Percentiles rank a stretch among this genome's conserved stretches.
Evolutionary conservation across 2,113 vertebrate species (phyloP).

Genomic region (Thalassarche chlororhynchos): DNA sequence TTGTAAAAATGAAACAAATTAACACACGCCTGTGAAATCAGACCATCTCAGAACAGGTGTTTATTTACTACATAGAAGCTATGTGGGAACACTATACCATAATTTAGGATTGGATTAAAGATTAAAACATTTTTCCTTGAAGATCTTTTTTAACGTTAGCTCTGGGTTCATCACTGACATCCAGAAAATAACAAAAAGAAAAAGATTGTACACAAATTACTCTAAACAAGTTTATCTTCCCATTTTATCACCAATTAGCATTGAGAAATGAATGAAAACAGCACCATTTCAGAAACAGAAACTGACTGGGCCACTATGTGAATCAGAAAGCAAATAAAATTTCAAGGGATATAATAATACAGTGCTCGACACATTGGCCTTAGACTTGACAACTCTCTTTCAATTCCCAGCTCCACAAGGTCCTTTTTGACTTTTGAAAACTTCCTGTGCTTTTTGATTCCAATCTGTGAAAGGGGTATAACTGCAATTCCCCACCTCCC

Average conservation of each 20-base stretch:
- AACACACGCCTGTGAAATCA: not conserved
- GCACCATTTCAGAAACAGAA: not conserved
- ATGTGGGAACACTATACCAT: not conserved
- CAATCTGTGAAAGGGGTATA: accelerated
- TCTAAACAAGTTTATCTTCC: not conserved
- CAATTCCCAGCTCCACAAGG: not conserved
- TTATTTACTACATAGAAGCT: not conserved
- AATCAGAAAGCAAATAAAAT: not conserved
- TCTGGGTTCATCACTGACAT: not conserved
- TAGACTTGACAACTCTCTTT: not conserved
- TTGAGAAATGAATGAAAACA: not conserved
- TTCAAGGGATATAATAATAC: not conserved
- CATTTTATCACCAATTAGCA: not conserved
- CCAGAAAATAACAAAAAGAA: not conserved
- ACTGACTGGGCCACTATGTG: not conserved
- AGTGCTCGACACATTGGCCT: not conserved
- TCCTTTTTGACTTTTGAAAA: not conserved
- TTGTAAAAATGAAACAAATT: not conserved
- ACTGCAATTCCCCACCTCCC: not conserved
- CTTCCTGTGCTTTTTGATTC: not conserved
- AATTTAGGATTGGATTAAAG: not conserved
- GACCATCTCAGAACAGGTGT: not conserved
- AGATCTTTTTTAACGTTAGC: not conserved
- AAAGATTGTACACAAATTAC: not conserved
- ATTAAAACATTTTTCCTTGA: not conserved